A percentile compares a stretch with the other conserved stretches of the same genome.
Evolutionary conservation across 1,140 invertebrate genomes (phyloP).

Genomic region (Bursaphelenchus mucronatus): DNA sequence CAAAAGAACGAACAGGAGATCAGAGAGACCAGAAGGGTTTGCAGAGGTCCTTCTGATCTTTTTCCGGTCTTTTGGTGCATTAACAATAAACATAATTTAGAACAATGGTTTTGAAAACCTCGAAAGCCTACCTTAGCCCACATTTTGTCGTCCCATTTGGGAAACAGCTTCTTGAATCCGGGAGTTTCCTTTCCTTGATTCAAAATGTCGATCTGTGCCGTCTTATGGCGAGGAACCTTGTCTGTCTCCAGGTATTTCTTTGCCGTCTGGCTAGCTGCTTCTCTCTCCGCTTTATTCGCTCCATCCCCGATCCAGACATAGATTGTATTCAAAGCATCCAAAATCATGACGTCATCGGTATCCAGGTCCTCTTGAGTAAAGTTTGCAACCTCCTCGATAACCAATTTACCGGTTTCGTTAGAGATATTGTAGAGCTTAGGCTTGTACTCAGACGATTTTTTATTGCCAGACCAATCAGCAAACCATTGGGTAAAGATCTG

Average conservation of each 20-base stretch:
- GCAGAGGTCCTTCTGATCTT: no score
- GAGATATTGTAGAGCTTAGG: slow-evolving; percentile 70
- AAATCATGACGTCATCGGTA: slow-evolving; percentile 79
- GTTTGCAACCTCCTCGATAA: slow-evolving; percentile 69
- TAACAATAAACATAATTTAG: no score
- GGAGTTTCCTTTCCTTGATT: slow-evolving; percentile 55
- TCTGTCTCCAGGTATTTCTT: slow-evolving; percentile 53
- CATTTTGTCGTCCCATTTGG: slow-evolving; percentile 54
- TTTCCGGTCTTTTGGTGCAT: no score
- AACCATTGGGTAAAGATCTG: slow-evolving; percentile 50
- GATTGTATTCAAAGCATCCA: slow-evolving; percentile 71
- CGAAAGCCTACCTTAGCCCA: slow-evolving; percentile 44
- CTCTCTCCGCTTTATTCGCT: slow-evolving; percentile 69
- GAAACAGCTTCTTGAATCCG: slow-evolving; percentile 58
- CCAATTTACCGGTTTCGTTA: slow-evolving; percentile 61
- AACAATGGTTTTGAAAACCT: no score
- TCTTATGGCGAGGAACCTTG: slow-evolving; percentile 50
- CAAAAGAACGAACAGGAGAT: no score
- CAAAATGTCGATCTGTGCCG: slow-evolving; percentile 47
- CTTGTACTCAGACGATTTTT: slow-evolving; percentile 41
- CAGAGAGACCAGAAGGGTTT: no score
- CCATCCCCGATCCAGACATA: slow-evolving; percentile 75
- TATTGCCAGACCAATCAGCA: slow-evolving; percentile 46
- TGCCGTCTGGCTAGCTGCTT: slow-evolving; percentile 66
- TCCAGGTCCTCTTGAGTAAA: slow-evolving; percentile 71